Evolutionary conservation across 1,140 invertebrate genomes (phyloP), one percentile per base, ranked within the genome.

Genomic region (Matsumurasca onukii): DNA sequence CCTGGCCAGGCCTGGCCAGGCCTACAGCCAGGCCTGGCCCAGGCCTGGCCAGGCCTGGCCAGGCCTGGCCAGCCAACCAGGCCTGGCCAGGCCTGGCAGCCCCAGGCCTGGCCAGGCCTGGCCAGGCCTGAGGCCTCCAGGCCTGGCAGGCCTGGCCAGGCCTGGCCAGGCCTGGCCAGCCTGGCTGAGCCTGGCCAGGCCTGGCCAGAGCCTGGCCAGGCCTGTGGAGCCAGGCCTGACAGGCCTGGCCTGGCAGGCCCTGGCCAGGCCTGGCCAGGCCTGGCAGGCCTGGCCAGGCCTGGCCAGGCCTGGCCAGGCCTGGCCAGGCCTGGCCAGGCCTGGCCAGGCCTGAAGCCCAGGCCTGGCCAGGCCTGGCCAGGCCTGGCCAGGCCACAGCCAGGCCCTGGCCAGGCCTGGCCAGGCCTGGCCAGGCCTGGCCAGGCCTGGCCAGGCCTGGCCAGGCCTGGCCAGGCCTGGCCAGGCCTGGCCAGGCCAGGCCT

Each of bases 271-370:
- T 49, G 27, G 20, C 64, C 13, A 51, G 45, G 20, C 64, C 20
- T 29, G 51, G n/a, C 31, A 66, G 64, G 51, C 64, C 64, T 22
- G 34, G 51, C 64, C 64, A 34, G 64, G 51, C 64, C 31, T n/a
- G 34, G 51, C 64, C 31, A 34, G 64, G 51, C 64, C 64, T 22
- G 34, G 51, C 64, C 25, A 51, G 64, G 51, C 64, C 31, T n/a
- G 34, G 51, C 64, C 31, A 34, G 64, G 51, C 64, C 31, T 20
- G 27, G 51, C 64, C 25, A 66, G 64, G 51, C 34, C 25, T 45
- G 34, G 51, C 64, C 25, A 51, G 64, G 51, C 64, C 52, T 22
- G 22, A 57, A n/a, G n/a, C n/a, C 52, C 52, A 57, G 52, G 22
- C 52, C 52, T 22, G 22, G 22, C 52, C 52, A 57, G 52, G 22